Evolutionary conservation across 2,888 invertebrate species (phyloP).

Genomic region (Suillia variegata): DNA sequence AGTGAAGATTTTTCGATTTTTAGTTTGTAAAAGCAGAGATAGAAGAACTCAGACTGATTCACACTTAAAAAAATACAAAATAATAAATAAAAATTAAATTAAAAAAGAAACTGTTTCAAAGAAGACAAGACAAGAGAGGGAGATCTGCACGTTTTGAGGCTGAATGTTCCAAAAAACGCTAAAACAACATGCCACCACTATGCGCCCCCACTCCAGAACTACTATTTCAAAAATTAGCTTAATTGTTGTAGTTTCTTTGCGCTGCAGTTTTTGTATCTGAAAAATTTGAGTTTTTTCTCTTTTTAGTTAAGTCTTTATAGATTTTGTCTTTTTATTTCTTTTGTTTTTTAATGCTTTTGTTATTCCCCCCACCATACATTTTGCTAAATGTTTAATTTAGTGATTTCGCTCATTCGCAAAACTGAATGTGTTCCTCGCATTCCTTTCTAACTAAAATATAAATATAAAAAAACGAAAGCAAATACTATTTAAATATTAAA

Average conservation of each 20-base stretch:
- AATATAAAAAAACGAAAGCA: background rate
- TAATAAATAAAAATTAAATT: conserved; percentile 39
- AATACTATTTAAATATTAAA: background rate
- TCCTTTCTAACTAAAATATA: conserved; percentile 18
- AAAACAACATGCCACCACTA: too few relatives aligned
- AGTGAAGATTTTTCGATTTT: too few relatives aligned
- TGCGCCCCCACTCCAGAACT: too few relatives aligned
- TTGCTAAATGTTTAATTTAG: too few relatives aligned
- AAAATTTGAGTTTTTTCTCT: too few relatives aligned
- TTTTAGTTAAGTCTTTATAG: conserved; percentile 12
- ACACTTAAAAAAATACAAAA: conserved; percentile 28
- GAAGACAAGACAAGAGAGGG: too few relatives aligned
- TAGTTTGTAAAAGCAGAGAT: conserved; percentile 27
- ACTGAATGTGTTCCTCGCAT: conserved; percentile 38
- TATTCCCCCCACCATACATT: too few relatives aligned
- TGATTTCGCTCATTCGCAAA: conserved; percentile 24
- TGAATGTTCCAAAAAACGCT: too few relatives aligned
- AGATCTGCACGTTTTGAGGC: too few relatives aligned
- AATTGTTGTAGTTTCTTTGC: too few relatives aligned
- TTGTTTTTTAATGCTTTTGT: conserved; percentile 26
- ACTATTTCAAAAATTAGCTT: too few relatives aligned
- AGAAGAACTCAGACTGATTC: conserved; percentile 54
- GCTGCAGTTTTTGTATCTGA: too few relatives aligned
- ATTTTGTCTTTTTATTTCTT: conserved; percentile 26
- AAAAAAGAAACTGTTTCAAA: conserved; percentile 15